Evolutionary conservation across 2,797 vertebrate species (phyloP).

Genomic region (Rachycentron canadum): DNA sequence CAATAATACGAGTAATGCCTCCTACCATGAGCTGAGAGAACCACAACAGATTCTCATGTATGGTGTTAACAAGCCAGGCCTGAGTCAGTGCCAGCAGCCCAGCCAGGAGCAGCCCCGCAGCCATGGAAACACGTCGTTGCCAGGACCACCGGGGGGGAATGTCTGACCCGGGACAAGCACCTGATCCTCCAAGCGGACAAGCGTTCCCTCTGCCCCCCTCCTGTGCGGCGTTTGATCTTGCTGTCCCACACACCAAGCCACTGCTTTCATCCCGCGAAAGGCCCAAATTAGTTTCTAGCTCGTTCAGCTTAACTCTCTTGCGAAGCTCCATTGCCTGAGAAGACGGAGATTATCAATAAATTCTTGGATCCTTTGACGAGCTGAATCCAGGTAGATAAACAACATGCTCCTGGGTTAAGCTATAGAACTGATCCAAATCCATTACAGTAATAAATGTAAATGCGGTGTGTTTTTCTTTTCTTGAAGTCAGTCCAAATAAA

Average conservation of each 20-base stretch:
- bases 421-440: slow-evolving; percentile 60
- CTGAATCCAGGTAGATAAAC: slow-evolving; percentile 63
- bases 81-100: slow-evolving; percentile 66
- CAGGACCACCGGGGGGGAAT: slow-evolving; percentile 59
- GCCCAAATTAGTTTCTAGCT: slow-evolving; percentile 28
- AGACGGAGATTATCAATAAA: slow-evolving; percentile 44
- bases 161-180: slow-evolving; percentile 57
- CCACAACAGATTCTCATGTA: slow-evolving; percentile 84
- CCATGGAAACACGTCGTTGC: slow-evolving; percentile 78
- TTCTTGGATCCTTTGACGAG: slow-evolving; percentile 60
- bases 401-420: slow-evolving; percentile 33
- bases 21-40: slow-evolving; percentile 85
- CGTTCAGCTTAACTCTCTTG: slow-evolving; percentile 68
- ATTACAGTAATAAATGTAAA: slow-evolving; percentile 56
- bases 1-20: slow-evolving; percentile 24
- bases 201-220: slow-evolving; percentile 13
- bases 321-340: slow-evolving; percentile 75
- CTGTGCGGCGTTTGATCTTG: slow-evolving; percentile 12
- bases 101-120: slow-evolving; percentile 73
- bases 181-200: slow-evolving; percentile 37
- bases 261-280: slow-evolving; percentile 25
- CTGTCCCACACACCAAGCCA: slow-evolving; percentile 2
- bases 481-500: slow-evolving; percentile 76
- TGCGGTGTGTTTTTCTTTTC: slow-evolving; percentile 50
- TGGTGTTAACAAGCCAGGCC: slow-evolving; percentile 79